These are phyloP conservation scores for Drosophila lacicola DNA, from an alignment of 2,888 invertebrate species.

Conservation along the genomic window DNA sequence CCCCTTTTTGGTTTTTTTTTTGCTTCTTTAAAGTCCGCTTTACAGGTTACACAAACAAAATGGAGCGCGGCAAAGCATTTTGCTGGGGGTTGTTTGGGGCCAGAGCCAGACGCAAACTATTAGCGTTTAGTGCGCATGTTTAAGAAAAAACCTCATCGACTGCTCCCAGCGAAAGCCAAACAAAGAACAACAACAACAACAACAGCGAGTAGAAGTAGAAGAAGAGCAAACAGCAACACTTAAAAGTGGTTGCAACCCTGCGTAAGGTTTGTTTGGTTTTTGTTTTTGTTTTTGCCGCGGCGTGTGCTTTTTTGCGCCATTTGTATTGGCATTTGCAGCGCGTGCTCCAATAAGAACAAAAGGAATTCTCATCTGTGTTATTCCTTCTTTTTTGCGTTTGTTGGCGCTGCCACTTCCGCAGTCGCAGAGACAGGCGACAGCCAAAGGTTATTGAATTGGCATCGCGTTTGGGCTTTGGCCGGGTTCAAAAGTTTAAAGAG, in stretches of 20 bases:
- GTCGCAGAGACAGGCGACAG: slow-evolving; percentile 36
- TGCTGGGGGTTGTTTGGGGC: slow-evolving; percentile 56
- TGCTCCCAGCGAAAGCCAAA: slow-evolving; percentile 49
- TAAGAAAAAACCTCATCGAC: slow-evolving; percentile 55
- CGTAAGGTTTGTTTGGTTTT: slow-evolving; percentile 38
- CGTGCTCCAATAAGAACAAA: slow-evolving; percentile 82
- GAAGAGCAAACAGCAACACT: slow-evolving; percentile 74
- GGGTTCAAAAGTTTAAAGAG: slow-evolving; percentile 63
- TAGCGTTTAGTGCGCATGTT: slow-evolving; percentile 81
- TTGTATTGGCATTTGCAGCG: slow-evolving; percentile 80
- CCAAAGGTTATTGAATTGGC: slow-evolving; percentile 73
- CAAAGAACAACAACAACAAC: slow-evolving; percentile 38
- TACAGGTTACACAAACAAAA: slow-evolving; percentile 63
- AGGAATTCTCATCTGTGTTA: slow-evolving; percentile 56
- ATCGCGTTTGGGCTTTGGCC: slow-evolving; percentile 33
- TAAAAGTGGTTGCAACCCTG: slow-evolving; percentile 81
- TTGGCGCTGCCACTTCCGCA: slow-evolving; percentile 48
- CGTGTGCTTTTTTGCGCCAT: slow-evolving; percentile 77
- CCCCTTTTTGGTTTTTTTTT: background rate
- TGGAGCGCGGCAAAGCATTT: slow-evolving; percentile 58
- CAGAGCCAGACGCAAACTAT: slow-evolving; percentile 66
- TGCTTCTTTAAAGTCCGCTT: background rate
- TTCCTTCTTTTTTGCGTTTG: slow-evolving; percentile 10
- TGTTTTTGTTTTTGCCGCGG: slow-evolving; percentile 17
- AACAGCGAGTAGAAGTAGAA: slow-evolving; percentile 22